These are phyloP conservation scores for Paralvinella palmiformis DNA, from an alignment of 1,140 invertebrate species.

Conservation along the genomic window DNA sequence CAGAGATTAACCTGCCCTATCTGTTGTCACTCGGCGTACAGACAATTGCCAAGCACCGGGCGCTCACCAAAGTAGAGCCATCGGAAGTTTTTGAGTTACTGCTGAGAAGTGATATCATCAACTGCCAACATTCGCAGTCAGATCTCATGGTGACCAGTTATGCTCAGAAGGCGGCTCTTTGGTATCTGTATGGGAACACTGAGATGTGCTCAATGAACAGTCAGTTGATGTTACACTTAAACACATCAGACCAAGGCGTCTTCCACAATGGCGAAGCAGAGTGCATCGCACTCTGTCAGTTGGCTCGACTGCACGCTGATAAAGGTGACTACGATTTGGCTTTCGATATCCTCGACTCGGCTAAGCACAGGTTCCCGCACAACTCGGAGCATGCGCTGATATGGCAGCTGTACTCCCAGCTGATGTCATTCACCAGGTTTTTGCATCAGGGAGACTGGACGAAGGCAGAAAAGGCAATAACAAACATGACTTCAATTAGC, in stretches of 20 bases:
- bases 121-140: constrained; percentile 74
- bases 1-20: constrained; percentile 57
- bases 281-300: constrained; percentile 65
- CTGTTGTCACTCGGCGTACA: constrained; percentile 62
- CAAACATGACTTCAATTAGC: constrained; percentile 66
- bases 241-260: constrained; percentile 56
- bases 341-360: constrained; percentile 55
- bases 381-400: constrained; percentile 57
- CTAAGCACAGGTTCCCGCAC: constrained; percentile 57
- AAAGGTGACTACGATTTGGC: constrained; percentile 59
- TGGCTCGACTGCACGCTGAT: constrained; percentile 58
- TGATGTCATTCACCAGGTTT: constrained; percentile 57
- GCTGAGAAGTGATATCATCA: constrained; percentile 75
- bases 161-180: constrained; percentile 73
- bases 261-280: constrained; percentile 64
- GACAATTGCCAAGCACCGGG: constrained; percentile 55
- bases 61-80: constrained; percentile 36
- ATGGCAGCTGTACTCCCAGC: constrained; percentile 66
- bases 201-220: constrained; percentile 67
- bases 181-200: constrained; percentile 70
- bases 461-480: constrained; percentile 67
- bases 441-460: constrained; percentile 67
- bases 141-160: constrained; percentile 72
- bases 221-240: constrained; percentile 70
- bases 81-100: constrained; percentile 62